These are phyloP conservation scores for Trichacis sp. DNA, from an alignment of 2,888 invertebrate genomes.

Conservation along the genomic window DNA sequence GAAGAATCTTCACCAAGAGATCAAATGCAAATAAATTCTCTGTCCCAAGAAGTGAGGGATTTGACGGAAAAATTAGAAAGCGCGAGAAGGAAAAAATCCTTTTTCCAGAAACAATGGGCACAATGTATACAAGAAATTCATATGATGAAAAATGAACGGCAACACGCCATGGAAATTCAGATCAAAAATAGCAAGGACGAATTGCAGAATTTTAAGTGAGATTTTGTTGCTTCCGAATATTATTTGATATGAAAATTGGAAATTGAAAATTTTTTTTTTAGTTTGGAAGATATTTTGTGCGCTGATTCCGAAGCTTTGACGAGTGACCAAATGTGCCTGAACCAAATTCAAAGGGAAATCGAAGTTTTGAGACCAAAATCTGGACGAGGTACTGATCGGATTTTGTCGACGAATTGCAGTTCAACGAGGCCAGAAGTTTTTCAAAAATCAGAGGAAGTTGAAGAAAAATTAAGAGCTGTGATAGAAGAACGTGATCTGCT, in stretches of 20 bases:
- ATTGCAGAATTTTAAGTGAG: slow-evolving; percentile 58
- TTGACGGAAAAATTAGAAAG: slow-evolving; percentile 77
- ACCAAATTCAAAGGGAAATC: slow-evolving; percentile 60
- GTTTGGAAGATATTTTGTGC: slow-evolving; percentile 59
- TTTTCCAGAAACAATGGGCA: slow-evolving; percentile 83
- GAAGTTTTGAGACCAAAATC: slow-evolving; percentile 56
- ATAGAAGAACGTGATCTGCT: slow-evolving; percentile 71
- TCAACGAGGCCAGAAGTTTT: slow-evolving; percentile 23
- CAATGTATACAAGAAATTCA: slow-evolving; percentile 78
- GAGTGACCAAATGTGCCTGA: slow-evolving; percentile 59
- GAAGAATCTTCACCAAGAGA: slow-evolving; percentile 76
- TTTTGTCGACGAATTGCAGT: slow-evolving; percentile 42
- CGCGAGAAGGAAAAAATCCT: slow-evolving; percentile 77
- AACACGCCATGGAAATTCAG: slow-evolving; percentile 71
- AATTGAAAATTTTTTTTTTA: slow-evolving; percentile 34
- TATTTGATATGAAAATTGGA: too few species aligned
- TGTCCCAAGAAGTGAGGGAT: slow-evolving; percentile 76
- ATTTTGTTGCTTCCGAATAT: too few species aligned
- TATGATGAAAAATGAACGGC: slow-evolving; percentile 72
- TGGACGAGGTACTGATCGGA: slow-evolving; percentile 26
- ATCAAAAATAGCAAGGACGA: slow-evolving; percentile 69
- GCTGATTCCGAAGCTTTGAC: slow-evolving; percentile 57
- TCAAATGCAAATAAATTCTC: slow-evolving; percentile 75
- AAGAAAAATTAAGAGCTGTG: slow-evolving; percentile 69
- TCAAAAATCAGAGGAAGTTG: slow-evolving; percentile 64